These are phyloP conservation scores for Mythimna loreyi DNA, from an alignment of 2,888 invertebrate genomes.

Conservation along the genomic window DNA sequence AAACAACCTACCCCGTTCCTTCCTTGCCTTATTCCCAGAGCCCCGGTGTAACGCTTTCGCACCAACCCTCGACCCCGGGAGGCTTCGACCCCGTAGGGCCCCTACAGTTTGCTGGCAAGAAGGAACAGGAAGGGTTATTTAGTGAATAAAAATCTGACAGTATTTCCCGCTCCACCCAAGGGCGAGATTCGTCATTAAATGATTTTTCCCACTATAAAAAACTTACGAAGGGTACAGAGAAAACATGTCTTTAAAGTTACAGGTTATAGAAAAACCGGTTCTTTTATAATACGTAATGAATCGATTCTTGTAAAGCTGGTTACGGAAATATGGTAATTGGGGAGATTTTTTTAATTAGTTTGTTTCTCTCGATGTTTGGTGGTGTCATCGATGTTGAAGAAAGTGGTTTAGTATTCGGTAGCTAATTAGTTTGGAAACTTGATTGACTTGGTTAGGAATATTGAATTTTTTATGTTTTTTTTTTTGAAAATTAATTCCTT, in stretches of 20 bases:
- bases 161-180: too few species aligned
- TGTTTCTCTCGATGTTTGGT: not conserved
- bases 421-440: slow-evolving; percentile 6
- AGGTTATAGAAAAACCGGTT: slow-evolving; percentile 15
- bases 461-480: too few species aligned
- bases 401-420: slow-evolving; percentile 18
- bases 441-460: not conserved
- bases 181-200: too few species aligned
- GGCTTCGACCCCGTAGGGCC: too few species aligned
- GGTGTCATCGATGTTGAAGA: slow-evolving; percentile 23
- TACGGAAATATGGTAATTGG: slow-evolving; percentile 23
- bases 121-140: too few species aligned
- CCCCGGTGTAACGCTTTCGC: too few species aligned
- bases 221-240: not conserved
- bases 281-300: not conserved
- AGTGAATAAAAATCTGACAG: too few species aligned
- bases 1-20: too few species aligned
- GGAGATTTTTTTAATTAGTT: slow-evolving; percentile 12
- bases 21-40: too few species aligned
- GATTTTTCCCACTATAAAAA: too few species aligned
- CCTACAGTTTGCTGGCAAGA: too few species aligned
- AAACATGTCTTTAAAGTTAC: not conserved
- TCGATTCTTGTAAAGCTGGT: not conserved
- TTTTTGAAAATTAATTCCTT: slow-evolving; percentile 22
- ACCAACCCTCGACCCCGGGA: too few species aligned